phyloP scores from a whole-genome alignment of 2,888 invertebrate species.

The Zhengitettix transpicula region DNA sequence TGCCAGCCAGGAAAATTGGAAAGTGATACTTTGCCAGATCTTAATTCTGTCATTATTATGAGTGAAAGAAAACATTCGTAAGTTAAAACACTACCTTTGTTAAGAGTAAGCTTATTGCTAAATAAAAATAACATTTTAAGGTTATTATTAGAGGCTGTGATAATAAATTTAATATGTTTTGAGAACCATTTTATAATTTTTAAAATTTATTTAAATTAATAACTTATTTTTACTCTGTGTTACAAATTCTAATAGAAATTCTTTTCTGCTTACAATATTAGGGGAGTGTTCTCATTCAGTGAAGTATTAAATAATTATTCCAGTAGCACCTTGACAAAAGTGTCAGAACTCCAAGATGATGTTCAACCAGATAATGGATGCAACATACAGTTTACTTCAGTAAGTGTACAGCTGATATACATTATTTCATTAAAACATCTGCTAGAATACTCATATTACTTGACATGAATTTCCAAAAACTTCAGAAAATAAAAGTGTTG shows the following conservation, averaged over 20 bases:
- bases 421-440: too few relatives aligned
- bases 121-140: too few relatives aligned
- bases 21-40: constrained; percentile 29
- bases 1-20: constrained; percentile 26
- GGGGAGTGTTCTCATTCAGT: neutral
- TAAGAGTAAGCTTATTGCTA: too few relatives aligned
- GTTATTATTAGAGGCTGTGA: too few relatives aligned
- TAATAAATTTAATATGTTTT: too few relatives aligned
- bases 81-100: constrained; percentile 18
- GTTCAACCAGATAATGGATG: constrained; percentile 49
- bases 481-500: too few relatives aligned
- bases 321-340: neutral
- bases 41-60: constrained; percentile 40
- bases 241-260: neutral
- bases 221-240: too few relatives aligned
- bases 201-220: too few relatives aligned
- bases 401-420: too few relatives aligned
- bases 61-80: constrained; percentile 33
- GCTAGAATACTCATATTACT: too few relatives aligned
- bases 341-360: constrained; percentile 25
- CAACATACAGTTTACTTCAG: constrained; percentile 71
- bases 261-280: neutral
- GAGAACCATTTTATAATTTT: too few relatives aligned
- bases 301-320: neutral
- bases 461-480: too few relatives aligned